Evolutionary conservation across 64 coral and sea anemone species (phyloP).

Genomic region (Stichodactyla mertensii): DNA sequence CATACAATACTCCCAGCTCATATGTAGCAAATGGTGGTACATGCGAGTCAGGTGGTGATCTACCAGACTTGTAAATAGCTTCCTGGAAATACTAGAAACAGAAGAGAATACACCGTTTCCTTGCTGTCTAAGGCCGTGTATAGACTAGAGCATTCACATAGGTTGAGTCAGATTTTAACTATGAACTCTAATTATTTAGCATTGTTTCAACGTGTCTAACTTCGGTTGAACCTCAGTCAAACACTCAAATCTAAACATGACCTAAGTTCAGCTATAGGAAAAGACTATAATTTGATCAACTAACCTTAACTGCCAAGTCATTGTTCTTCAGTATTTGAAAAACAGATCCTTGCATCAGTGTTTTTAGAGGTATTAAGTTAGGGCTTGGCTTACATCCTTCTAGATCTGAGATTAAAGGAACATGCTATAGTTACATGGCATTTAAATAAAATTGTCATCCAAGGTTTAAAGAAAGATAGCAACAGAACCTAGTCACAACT

Average conservation of each 20-base stretch:
- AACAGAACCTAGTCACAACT: too few relatives aligned
- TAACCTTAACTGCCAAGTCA: slow-evolving; percentile 68
- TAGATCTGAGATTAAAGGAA: slow-evolving; percentile 9
- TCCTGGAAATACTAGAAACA: slow-evolving; percentile 66
- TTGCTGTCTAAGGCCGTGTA: too few relatives aligned
- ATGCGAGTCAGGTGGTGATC: slow-evolving; percentile 76
- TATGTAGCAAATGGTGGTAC: slow-evolving; percentile 81
- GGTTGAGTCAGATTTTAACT: too few relatives aligned
- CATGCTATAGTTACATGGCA: not conserved
- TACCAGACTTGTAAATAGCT: slow-evolving; percentile 65
- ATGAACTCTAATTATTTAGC: too few relatives aligned
- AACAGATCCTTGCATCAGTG: slow-evolving; percentile 73
- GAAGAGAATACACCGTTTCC: not conserved
- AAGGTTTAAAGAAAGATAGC: not conserved
- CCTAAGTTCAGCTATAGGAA: too few relatives aligned
- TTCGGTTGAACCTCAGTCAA: too few relatives aligned
- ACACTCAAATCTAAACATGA: too few relatives aligned
- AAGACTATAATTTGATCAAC: not conserved
- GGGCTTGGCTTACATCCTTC: slow-evolving; percentile 39
- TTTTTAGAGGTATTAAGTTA: slow-evolving; percentile 59
- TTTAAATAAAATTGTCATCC: not conserved
- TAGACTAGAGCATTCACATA: too few relatives aligned
- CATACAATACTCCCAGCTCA: slow-evolving; percentile 89
- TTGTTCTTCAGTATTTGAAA: slow-evolving; percentile 60
- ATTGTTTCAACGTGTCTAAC: too few relatives aligned